Evolutionary conservation across 2,888 invertebrate species (phyloP).

Genomic region (Eupithecia insigniata): DNA sequence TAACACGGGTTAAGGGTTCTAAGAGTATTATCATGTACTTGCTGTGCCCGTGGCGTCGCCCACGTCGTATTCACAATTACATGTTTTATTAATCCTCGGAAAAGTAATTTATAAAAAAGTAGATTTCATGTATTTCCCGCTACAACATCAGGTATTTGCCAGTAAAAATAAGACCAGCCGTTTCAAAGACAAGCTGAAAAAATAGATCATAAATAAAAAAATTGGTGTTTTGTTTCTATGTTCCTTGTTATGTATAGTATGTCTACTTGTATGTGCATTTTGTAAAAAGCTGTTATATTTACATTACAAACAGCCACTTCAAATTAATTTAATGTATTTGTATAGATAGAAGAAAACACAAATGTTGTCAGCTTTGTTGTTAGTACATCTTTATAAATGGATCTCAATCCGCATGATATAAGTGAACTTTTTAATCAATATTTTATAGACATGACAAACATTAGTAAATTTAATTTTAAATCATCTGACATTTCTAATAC

Average conservation of each 20-base stretch:
- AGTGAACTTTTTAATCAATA: no score
- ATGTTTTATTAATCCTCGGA: not conserved
- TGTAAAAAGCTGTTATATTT: not conserved
- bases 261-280: not conserved
- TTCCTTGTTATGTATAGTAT: no score
- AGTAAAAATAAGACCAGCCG: not conserved
- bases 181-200: not conserved
- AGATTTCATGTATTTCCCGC: not conserved
- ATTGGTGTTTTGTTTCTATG: not conserved
- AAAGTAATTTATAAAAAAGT: not conserved
- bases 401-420: no score
- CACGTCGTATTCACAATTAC: not conserved
- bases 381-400: no score
- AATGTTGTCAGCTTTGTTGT: no score
- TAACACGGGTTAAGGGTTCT: conserved; percentile 11
- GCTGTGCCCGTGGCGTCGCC: not conserved
- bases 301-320: no score
- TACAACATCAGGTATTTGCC: not conserved
- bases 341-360: no score
- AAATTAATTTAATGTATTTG: no score
- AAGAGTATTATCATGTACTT: conserved; percentile 1
- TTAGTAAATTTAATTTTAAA: no score
- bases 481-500: no score
- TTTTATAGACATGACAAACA: no score
- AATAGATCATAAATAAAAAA: no score